phyloP scores from a whole-genome alignment of 2,888 invertebrate species.

The Agriotes lineatus region DNA sequence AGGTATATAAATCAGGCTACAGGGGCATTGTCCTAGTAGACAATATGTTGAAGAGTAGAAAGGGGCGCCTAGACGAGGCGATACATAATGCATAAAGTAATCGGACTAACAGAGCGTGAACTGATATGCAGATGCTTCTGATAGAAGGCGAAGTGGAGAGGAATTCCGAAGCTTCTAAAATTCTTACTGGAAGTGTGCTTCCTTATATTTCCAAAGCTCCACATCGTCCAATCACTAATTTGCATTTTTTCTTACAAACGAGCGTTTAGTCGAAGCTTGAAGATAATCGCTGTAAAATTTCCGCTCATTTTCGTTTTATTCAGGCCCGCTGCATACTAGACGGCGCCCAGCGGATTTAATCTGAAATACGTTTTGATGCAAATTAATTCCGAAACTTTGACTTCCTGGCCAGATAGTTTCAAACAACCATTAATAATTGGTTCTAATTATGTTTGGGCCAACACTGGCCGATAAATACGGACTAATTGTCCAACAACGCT shows the following conservation, averaged over 20 bases:
- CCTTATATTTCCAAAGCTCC: no score
- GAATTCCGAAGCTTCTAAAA: slow-evolving; percentile 28
- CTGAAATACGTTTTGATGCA: slow-evolving; percentile 36
- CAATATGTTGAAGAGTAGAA: slow-evolving; percentile 28
- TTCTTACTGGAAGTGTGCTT: slow-evolving; percentile 19
- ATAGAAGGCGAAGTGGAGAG: slow-evolving; percentile 30
- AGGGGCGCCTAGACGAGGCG: slow-evolving; percentile 33
- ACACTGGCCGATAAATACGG: slow-evolving; percentile 46
- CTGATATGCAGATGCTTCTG: slow-evolving; percentile 49
- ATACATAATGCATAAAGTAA: slow-evolving; percentile 54
- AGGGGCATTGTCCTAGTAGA: slow-evolving; percentile 10
- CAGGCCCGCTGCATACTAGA: neutral
- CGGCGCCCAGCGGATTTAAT: slow-evolving; percentile 23
- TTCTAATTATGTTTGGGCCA: slow-evolving; percentile 47
- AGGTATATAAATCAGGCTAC: neutral
- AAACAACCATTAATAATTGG: slow-evolving; percentile 48
- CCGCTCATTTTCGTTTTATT: slow-evolving; percentile 3
- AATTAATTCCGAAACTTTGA: slow-evolving; percentile 42
- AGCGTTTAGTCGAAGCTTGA: neutral
- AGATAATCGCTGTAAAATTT: slow-evolving; percentile 1
- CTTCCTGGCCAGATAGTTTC: slow-evolving; percentile 45
- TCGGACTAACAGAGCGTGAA: slow-evolving; percentile 49
- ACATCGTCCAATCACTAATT: no score
- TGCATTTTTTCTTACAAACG: no score
- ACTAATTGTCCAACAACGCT: slow-evolving; percentile 44